phyloP scores from a whole-genome alignment of 2,113 vertebrate genomes.

The Alectura lathami region DNA sequence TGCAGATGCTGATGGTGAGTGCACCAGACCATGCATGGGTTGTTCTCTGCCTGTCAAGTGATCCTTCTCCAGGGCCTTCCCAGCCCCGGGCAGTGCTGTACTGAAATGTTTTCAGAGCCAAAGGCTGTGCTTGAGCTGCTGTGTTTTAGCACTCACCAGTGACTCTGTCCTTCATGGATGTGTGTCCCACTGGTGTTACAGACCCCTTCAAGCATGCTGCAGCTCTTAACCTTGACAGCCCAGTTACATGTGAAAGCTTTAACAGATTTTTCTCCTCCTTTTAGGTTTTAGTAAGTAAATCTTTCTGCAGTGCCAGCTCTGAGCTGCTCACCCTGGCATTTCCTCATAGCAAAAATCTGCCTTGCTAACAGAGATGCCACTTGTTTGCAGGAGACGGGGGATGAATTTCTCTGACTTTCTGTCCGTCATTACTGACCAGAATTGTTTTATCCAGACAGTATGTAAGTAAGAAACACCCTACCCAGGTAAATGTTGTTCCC shows the following conservation, averaged over 20 bases:
- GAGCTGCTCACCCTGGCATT: not conserved
- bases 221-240: not conserved
- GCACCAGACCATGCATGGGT: not conserved
- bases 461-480: slow-evolving; percentile 35
- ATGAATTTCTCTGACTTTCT: slow-evolving; percentile 70
- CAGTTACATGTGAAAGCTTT: not conserved
- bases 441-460: slow-evolving; percentile 46
- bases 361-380: not conserved
- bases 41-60: not conserved
- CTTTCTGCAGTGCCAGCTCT: not conserved
- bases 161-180: not conserved
- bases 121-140: not conserved
- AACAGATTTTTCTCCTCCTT: not conserved
- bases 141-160: not conserved
- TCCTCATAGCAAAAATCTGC: not conserved
- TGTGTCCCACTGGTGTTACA: not conserved
- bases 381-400: slow-evolving; percentile 65
- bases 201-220: not conserved
- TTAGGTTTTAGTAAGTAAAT: not conserved
- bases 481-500: not conserved
- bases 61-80: not conserved
- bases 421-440: slow-evolving; percentile 50
- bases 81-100: not conserved
- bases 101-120: not conserved
- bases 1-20: slow-evolving; percentile 64